Conservation (phyloP, 2,113 vertebrate genomes). For the Microcebus ravelobensis region DNA sequence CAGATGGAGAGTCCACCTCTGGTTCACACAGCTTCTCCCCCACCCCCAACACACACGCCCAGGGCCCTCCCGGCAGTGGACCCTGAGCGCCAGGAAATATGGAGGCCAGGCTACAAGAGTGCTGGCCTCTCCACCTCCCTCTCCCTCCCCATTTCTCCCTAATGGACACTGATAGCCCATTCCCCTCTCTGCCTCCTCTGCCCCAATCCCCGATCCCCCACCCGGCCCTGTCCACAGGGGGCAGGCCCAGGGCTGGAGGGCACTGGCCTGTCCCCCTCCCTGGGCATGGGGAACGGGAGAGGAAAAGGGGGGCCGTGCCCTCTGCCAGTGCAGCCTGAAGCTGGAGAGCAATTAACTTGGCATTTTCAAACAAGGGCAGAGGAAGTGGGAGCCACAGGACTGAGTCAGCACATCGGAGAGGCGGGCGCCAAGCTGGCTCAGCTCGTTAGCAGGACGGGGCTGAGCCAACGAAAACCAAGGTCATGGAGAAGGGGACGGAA, state of each 20-base stretch:
- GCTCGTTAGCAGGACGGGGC: slow-evolving; percentile 65
- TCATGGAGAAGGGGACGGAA: slow-evolving; percentile 29
- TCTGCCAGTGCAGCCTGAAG: slow-evolving; percentile 48
- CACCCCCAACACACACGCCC: neutral
- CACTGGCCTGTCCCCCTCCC: neutral
- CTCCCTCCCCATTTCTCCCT: neutral
- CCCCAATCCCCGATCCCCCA: neutral
- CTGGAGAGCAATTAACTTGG: slow-evolving; percentile 75
- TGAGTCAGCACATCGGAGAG: slow-evolving; percentile 71
- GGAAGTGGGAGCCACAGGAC: slow-evolving; percentile 63
- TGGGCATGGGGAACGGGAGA: neutral
- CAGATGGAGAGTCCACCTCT: neutral
- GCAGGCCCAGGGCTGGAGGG: neutral
- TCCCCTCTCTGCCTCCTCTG: neutral
- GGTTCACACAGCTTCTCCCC: neutral
- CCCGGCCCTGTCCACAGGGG: neutral
- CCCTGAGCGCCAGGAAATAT: neutral
- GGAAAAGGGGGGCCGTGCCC: neutral
- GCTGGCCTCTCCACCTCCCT: too few relatives aligned
- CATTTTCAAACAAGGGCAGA: slow-evolving; percentile 69
- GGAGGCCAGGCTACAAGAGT: neutral
- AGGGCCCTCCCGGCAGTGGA: neutral
- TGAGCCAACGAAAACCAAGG: slow-evolving; percentile 67
- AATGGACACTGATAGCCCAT: neutral
- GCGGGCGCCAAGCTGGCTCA: slow-evolving; percentile 69